phyloP scores from a whole-genome alignment of 2,797 vertebrate genomes.

The Garrulus glandarius region DNA sequence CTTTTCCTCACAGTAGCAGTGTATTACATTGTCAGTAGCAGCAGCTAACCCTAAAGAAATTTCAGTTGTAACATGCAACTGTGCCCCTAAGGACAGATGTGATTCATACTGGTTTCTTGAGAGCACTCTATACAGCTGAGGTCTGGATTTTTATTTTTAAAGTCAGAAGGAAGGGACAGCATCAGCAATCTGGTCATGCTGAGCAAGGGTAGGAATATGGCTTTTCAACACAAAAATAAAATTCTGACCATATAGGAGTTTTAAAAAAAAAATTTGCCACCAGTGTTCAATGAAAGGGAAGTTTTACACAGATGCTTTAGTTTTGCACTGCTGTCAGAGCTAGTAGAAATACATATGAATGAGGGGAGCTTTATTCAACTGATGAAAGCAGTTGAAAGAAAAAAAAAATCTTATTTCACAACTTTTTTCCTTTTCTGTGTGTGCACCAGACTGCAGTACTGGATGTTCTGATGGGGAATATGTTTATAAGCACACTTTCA shows the following conservation, averaged over 20 bases:
- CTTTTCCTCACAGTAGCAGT: background rate
- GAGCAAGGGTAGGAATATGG: background rate
- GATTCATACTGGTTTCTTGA: background rate
- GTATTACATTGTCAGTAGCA: background rate
- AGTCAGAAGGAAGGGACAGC: background rate
- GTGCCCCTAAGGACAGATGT: background rate
- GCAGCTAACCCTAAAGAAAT: background rate
- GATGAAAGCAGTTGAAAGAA: background rate
- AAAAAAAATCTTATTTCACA: background rate
- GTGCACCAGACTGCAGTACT: background rate
- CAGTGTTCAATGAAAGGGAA: background rate
- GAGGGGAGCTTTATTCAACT: background rate
- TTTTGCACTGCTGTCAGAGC: background rate
- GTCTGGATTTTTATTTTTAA: background rate
- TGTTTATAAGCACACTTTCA: background rate
- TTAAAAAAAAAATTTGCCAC: background rate
- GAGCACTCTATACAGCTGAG: background rate
- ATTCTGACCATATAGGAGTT: background rate
- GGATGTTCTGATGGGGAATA: background rate
- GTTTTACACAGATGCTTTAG: background rate
- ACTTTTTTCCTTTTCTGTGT: background rate
- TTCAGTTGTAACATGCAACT: background rate
- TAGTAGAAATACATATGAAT: background rate
- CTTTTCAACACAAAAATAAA: background rate
- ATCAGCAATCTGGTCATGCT: background rate